A percentile compares a stretch with the other conserved stretches of the same genome.
Evolutionary conservation across 1,140 invertebrate species (phyloP).

Genomic region (Diachasma alloeum): DNA sequence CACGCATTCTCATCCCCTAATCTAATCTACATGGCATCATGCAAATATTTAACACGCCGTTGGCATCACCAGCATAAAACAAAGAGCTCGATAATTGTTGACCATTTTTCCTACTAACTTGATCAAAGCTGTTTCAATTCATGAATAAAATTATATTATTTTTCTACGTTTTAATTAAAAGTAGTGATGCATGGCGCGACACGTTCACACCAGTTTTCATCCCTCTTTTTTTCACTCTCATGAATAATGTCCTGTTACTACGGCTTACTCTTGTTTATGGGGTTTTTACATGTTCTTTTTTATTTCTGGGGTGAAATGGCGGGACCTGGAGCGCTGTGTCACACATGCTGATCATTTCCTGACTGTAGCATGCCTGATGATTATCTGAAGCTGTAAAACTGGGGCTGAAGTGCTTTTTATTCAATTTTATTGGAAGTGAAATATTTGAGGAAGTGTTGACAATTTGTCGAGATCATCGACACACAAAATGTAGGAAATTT

Average conservation of each 20-base stretch:
- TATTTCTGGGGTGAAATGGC: not conserved
- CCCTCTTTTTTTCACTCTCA: not conserved
- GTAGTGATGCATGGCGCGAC: not conserved
- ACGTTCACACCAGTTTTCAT: not conserved
- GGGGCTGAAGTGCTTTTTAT: too few relatives aligned
- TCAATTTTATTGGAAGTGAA: too few relatives aligned
- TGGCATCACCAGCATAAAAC: not conserved
- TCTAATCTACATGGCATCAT: conserved; percentile 17
- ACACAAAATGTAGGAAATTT: too few relatives aligned
- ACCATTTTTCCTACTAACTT: conserved; percentile 1
- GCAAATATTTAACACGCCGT: conserved; percentile 4
- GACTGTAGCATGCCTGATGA: too few relatives aligned
- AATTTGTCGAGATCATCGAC: too few relatives aligned
- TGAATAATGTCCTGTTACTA: not conserved
- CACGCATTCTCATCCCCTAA: conserved; percentile 3
- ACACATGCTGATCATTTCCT: too few relatives aligned
- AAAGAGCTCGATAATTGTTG: not conserved
- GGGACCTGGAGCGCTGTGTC: too few relatives aligned
- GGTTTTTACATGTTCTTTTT: not conserved
- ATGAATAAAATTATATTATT: not conserved
- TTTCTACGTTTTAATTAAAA: not conserved
- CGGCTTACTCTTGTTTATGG: not conserved
- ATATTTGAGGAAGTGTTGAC: too few relatives aligned
- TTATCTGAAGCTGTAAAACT: too few relatives aligned
- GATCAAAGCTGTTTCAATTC: conserved; percentile 7